phyloP scores from a whole-genome alignment of 2,888 invertebrate species.

The Sphecodes monilicornis region DNA sequence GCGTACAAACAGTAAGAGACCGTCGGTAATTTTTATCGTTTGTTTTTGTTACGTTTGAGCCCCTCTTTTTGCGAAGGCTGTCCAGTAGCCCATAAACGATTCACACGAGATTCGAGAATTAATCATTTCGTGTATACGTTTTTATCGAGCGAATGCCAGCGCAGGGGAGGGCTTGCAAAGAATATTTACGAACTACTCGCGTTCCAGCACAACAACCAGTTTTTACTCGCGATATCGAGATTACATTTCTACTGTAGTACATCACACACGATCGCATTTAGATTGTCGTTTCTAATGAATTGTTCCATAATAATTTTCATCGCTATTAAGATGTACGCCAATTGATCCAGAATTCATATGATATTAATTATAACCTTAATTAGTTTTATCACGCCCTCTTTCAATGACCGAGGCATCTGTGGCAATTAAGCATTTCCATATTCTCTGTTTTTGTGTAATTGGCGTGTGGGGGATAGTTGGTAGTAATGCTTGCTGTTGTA shows the following conservation, averaged over 20 bases:
- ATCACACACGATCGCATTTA: neutral
- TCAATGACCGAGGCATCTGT: neutral
- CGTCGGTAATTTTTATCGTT: neutral
- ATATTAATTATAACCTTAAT: neutral
- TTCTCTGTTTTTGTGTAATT: neutral
- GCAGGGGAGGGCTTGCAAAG: neutral
- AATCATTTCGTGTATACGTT: constrained; percentile 29
- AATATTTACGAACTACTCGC: neutral
- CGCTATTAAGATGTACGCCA: neutral
- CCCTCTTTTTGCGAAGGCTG: neutral
- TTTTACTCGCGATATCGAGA: neutral
- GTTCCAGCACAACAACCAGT: neutral
- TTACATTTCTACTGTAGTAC: constrained; percentile 1
- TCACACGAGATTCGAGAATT: constrained; percentile 26
- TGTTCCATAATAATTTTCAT: neutral
- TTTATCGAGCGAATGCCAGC: neutral
- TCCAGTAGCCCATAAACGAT: neutral
- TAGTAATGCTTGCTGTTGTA: neutral
- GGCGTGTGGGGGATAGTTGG: neutral
- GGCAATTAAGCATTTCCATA: neutral
- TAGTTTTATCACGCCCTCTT: neutral
- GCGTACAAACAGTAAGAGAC: constrained; percentile 1
- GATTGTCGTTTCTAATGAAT: neutral
- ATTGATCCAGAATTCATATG: neutral
- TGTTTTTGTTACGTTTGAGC: neutral